Evolutionary conservation across 1,140 invertebrate genomes (phyloP).

Genomic region (Apis laboriosa): DNA sequence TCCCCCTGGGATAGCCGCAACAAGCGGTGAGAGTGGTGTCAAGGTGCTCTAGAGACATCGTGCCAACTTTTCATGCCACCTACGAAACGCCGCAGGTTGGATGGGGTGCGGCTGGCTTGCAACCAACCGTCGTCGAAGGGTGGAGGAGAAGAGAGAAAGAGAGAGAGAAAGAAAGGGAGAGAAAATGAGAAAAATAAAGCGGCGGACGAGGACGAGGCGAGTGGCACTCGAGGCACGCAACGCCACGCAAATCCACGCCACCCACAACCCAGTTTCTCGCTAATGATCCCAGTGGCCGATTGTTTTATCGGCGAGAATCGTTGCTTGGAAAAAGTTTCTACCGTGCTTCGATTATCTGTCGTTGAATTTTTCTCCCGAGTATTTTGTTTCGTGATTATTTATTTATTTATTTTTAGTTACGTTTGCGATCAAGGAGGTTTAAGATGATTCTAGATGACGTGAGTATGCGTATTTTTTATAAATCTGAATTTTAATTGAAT

Average conservation of each 20-base stretch:
- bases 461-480: too few relatives aligned
- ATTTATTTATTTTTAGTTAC: too few relatives aligned
- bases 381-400: not conserved
- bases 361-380: not conserved
- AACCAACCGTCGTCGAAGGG: not conserved
- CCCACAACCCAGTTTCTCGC: constrained; percentile 23
- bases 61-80: constrained; percentile 16
- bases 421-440: too few relatives aligned
- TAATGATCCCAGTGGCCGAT: not conserved
- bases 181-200: constrained; percentile 10
- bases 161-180: too few relatives aligned
- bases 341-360: not conserved
- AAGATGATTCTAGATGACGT: too few relatives aligned
- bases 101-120: not conserved
- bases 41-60: constrained; percentile 13
- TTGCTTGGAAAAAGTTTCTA: not conserved
- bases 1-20: not conserved
- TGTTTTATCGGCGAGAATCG: not conserved
- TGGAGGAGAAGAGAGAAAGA: too few relatives aligned
- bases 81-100: constrained; percentile 1
- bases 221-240: constrained; percentile 25
- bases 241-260: constrained; percentile 5
- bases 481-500: too few relatives aligned
- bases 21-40: not conserved
- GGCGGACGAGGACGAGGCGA: not conserved